Evolutionary conservation across 2,797 vertebrate species (phyloP), one percentile per base, ranked within the genome.

Genomic region (Acanthornis magna): DNA sequence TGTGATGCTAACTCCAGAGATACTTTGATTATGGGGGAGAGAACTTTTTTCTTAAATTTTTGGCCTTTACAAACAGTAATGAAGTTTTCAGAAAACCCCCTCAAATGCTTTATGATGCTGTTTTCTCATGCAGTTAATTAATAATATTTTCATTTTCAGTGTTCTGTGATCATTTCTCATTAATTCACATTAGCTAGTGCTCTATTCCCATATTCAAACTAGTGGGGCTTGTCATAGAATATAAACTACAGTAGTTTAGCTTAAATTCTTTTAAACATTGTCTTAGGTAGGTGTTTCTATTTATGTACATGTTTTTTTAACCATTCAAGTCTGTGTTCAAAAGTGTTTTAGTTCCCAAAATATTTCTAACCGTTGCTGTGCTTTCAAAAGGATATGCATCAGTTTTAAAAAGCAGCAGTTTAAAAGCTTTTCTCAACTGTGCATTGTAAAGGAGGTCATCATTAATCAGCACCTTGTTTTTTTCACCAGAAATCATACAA

Each of bases 51-150:
- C 38, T 77, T 16, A 67, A 67, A 43, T 82, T 94, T 77, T 54
- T 63, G 63, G 57, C 48, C 42, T 62, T 86, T 88, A n/a, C 14
- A n/a, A 53, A 85, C 53, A 57, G 32, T 92, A 77, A 88, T 58
- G 40, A 91, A 66, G 26, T 78, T 85, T 93, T 80, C 5, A 13
- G 65, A 92, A 91, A 92, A 85, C 32, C 75, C 27, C 58, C 30
- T 82, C 19, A 80, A 92, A 75, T 75, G 50, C 38, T 88, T 92
- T 68, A 50, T 80, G 38, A 72, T 68, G 47, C 20, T 88, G 58
- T 88, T 95, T 89, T 84, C 68, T 91, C 82, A 90, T 81, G 85
- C 61, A 89, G 47, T 83, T 95, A 95, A 95, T 95, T 71, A 93
- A 88, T 54, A 89, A 68, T 63, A 85, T 70, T 93, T 95, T 93